Evolutionary conservation across 1,140 invertebrate species (phyloP).

Genomic region (Catajapyx aquilonaris): DNA sequence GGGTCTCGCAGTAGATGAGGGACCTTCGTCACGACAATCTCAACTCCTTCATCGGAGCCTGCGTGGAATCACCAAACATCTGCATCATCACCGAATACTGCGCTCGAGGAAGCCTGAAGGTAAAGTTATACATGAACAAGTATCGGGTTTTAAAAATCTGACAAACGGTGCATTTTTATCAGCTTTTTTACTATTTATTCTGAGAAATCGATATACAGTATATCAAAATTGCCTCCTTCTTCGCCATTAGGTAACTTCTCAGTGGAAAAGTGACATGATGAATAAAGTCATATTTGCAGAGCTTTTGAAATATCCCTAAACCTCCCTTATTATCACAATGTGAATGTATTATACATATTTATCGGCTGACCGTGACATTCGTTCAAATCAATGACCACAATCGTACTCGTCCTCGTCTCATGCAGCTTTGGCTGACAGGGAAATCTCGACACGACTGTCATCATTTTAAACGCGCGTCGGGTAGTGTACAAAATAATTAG

Average conservation of each 20-base stretch:
- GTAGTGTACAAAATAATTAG: too few relatives aligned
- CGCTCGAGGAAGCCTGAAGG: slow-evolving; percentile 67
- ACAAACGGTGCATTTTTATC: not conserved
- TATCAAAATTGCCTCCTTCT: not conserved
- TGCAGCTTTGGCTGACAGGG: too few relatives aligned
- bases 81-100: slow-evolving; percentile 82
- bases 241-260: too few relatives aligned
- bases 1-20: slow-evolving; percentile 43
- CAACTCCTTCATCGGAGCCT: slow-evolving; percentile 84
- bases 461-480: too few relatives aligned
- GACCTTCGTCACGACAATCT: slow-evolving; percentile 79
- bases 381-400: too few relatives aligned
- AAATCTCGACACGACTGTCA: too few relatives aligned
- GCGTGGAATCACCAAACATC: slow-evolving; percentile 69
- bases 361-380: too few relatives aligned
- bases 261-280: too few relatives aligned
- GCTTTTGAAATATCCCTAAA: not conserved
- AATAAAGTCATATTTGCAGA: not conserved
- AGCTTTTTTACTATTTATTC: slow-evolving; percentile 4
- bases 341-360: too few relatives aligned
- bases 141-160: not conserved
- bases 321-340: too few relatives aligned
- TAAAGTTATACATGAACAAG: slow-evolving; percentile 16
- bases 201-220: not conserved
- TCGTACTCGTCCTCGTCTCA: too few relatives aligned